These are phyloP conservation scores for Entomyzon cyanotis DNA, from an alignment of 2,113 vertebrate species.

Conservation along the genomic window DNA sequence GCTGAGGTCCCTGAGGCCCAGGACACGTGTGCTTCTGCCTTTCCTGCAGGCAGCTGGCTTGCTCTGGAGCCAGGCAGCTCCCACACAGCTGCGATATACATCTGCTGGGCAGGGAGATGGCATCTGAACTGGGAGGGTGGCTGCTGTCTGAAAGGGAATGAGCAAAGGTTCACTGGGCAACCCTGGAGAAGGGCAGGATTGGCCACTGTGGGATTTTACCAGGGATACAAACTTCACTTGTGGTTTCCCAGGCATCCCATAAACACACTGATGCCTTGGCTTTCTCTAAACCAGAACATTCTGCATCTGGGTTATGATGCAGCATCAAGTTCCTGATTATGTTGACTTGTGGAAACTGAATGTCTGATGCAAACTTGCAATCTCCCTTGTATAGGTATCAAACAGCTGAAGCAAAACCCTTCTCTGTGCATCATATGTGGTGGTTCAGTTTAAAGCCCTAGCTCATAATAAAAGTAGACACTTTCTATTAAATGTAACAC, in stretches of 20 bases:
- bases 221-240: background rate
- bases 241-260: background rate
- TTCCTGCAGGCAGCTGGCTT: background rate
- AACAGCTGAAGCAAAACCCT: background rate
- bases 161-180: background rate
- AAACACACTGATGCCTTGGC: fast-evolving
- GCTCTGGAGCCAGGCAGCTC: background rate
- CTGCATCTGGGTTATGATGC: background rate
- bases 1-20: background rate
- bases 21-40: background rate
- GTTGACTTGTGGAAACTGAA: background rate
- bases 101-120: background rate
- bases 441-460: background rate
- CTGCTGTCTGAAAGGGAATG: background rate
- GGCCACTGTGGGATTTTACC: background rate
- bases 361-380: background rate
- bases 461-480: background rate
- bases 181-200: background rate
- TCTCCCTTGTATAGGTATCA: background rate
- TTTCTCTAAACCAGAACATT: background rate
- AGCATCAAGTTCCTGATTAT: background rate
- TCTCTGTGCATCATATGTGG: background rate
- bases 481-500: background rate
- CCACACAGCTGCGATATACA: fast-evolving
- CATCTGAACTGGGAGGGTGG: background rate